Conservation (phyloP, 2,888 invertebrate species). For the Drosophila longiperda region DNA sequence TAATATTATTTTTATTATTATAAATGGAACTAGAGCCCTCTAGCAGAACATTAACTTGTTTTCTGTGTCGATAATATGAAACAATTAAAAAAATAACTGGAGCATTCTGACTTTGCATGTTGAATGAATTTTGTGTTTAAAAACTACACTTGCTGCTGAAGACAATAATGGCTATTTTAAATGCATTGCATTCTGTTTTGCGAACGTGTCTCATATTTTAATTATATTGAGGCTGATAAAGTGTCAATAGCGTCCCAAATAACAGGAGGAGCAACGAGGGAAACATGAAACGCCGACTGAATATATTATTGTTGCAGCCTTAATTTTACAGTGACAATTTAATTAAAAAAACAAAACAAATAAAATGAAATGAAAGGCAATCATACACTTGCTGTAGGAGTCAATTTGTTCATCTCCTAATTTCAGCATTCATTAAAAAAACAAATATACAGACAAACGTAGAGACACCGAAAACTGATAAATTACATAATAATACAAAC, state of each 20-base stretch:
- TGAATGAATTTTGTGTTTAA: not conserved
- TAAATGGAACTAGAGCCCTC: not conserved
- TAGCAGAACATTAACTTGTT: not conserved
- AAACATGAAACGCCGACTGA: constrained; percentile 11
- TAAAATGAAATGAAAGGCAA: not conserved
- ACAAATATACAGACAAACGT: not conserved
- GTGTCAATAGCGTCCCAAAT: constrained; percentile 24
- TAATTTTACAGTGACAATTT: constrained; percentile 25
- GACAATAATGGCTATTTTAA: not conserved
- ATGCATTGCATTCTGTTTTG: constrained; percentile 15
- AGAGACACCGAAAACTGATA: not conserved
- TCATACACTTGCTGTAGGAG: not conserved
- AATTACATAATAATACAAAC: not conserved
- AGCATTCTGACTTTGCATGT: not conserved
- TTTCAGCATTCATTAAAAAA: not conserved
- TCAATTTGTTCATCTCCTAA: not conserved
- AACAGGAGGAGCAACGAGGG: constrained; percentile 5
- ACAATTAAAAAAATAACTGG: not conserved
- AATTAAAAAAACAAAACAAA: constrained; percentile 25
- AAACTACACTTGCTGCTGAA: not conserved
- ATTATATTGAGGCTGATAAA: constrained; percentile 38
- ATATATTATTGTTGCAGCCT: constrained; percentile 16
- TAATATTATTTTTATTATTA: not conserved
- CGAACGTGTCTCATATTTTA: constrained; percentile 22
- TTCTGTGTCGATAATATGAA: not conserved